Evolutionary conservation across 2,797 vertebrate genomes (phyloP).

Genomic region (Tamandua tetradactyla): DNA sequence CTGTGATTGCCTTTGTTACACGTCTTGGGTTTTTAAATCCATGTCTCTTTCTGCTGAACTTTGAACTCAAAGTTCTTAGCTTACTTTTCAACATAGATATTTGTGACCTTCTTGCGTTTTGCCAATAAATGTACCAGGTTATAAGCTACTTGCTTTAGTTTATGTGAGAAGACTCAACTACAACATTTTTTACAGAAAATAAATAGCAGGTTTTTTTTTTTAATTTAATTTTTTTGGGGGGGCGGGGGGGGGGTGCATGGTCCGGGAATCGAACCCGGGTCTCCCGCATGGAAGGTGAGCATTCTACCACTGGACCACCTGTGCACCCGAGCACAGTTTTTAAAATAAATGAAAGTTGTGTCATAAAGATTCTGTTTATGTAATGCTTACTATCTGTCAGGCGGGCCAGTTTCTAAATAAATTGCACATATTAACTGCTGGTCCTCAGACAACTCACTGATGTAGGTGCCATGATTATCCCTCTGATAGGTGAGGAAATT

Average conservation of each 20-base stretch:
- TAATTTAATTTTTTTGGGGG: too few species aligned
- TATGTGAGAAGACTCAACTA: constrained; percentile 22
- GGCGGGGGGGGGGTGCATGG: too few species aligned
- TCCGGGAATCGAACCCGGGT: too few species aligned
- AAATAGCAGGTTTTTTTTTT: background rate
- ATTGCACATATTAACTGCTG: background rate
- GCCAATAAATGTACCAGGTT: background rate
- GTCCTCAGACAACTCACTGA: background rate
- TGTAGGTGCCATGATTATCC: background rate
- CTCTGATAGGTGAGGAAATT: background rate
- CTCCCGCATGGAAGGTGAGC: too few species aligned
- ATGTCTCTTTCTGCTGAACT: constrained; percentile 32
- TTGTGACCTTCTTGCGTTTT: constrained; percentile 51
- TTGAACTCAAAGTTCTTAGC: constrained; percentile 40
- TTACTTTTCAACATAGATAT: constrained; percentile 26
- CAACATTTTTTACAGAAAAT: constrained; percentile 24
- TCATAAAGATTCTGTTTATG: background rate
- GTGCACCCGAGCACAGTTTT: too few species aligned
- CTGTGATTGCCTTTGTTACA: constrained; percentile 21
- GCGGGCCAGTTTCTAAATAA: background rate
- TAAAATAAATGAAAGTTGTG: background rate
- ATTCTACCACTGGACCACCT: too few species aligned
- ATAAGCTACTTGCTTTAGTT: constrained; percentile 43
- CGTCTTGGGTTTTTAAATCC: constrained; percentile 22
- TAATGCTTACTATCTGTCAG: background rate